phyloP scores from a whole-genome alignment of 2,113 vertebrate genomes.

The Leptobrachium leishanense region DNA sequence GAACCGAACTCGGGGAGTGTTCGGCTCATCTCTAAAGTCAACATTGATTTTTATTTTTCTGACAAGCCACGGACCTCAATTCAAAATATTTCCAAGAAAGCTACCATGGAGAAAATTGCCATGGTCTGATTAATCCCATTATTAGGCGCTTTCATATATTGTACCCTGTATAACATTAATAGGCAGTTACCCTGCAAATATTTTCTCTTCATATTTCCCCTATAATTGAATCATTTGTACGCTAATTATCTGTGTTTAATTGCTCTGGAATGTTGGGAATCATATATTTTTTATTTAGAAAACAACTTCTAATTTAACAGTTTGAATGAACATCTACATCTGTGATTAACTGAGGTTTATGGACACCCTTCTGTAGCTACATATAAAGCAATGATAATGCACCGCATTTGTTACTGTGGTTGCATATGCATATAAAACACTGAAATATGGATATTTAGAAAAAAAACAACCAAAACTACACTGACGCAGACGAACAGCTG shows the following conservation, averaged over 20 bases:
- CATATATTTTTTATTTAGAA: background rate
- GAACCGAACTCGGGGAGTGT: too few relatives aligned
- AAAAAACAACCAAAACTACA: background rate
- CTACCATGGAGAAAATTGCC: background rate
- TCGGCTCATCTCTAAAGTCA: too few relatives aligned
- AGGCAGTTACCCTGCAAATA: background rate
- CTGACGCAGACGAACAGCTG: conserved; percentile 46
- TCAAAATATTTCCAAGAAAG: too few relatives aligned
- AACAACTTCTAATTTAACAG: background rate
- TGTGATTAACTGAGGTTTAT: conserved; percentile 27
- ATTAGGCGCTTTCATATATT: background rate
- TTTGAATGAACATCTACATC: conserved; percentile 33
- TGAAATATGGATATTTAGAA: conserved; percentile 18
- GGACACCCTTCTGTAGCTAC: background rate
- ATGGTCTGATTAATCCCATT: background rate
- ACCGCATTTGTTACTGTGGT: conserved; percentile 25
- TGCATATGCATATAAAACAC: conserved; percentile 23
- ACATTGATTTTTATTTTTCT: too few relatives aligned
- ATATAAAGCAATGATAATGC: conserved; percentile 19
- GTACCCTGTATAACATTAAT: too few relatives aligned
- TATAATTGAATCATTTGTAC: conserved; percentile 18
- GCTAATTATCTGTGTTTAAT: conserved; percentile 8
- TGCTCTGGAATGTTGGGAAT: background rate
- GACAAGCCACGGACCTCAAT: too few relatives aligned
- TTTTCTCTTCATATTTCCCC: background rate